Base-by-base conservation (phyloP, 1,140 invertebrate genomes). In the Trichoplusia ni region DNA sequence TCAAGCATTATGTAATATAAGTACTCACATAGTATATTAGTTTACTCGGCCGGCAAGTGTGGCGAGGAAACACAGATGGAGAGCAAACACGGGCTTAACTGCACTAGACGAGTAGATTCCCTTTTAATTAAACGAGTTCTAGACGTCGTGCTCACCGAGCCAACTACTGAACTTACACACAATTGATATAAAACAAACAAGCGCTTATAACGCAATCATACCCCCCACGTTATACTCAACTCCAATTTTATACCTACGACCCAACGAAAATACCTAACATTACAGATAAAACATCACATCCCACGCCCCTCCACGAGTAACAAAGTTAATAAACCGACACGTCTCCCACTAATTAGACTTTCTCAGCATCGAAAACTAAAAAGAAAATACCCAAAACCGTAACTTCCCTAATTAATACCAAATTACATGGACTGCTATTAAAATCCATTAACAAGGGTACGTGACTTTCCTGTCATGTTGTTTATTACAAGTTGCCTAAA, bases 111-210 rank as follows among this genome's bases (percentile, higher is more conserved):
- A 77, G 78, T 64, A 77, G 81, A 81, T 83, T 77, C 77, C 77
- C 73, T 79, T 83, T 81, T 83, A 83, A 83, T 83, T 83, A 81
- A 81, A 78, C 76, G 67, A 78, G 71, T 75, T 78, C 64, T 61
- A 72, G 67, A 58, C 70, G 16, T 13, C 19, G 49, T 35, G 60
- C 56, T 58, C 54, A 64, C 53, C 44, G 58, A 70, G 62, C 61
- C 56, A 65, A 65, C 46, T 63, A 46, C 13, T 56, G 19, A 67
- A 67, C 64, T 70, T 58, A 42, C 31, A 29, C 42, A 27, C 40
- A 64, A 71, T 71, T 67, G 64, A 71, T 64, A 64, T 71, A 66
- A 47, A 61, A 31, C 66, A 42, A 49, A 21, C 29, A 14, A 9
- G 29, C 13, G 11, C 37, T 44, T 27, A 14, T 44, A 49, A 16